Base-by-base conservation (phyloP, 2,888 invertebrate genomes). In the Xestoiulus laeticollis region DNA sequence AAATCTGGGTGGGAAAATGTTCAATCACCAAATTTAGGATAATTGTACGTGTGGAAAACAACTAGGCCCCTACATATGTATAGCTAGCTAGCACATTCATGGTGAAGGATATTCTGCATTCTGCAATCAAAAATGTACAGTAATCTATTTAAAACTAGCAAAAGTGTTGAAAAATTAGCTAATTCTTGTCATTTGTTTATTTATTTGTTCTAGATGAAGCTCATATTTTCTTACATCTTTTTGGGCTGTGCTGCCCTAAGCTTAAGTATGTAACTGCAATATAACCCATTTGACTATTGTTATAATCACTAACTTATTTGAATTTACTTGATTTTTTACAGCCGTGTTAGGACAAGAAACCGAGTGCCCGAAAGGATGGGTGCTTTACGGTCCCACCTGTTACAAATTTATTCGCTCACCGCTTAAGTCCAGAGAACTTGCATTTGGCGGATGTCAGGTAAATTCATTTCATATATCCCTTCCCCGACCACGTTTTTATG, bases 391-490 rank as follows among this genome's bases (percentile, higher is more conserved):
- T 89, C 95, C 95, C 89, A 95, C 95, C 0, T 99, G 98, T 92
- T 98, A 97, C 91, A 95, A 96, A 87, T 98, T 98, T 91, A 96
- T 96, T 3, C 96, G 96, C 91, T 97, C 97, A 6, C 98, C 98
- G 0, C 94, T 95, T 90, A 95, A 95, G 88, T 95, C 94, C 82
- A 94, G 95, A 91, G 95, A 94, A 90, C 97, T 97, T 90, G 97
- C 98, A 0, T 94, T 95, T 90, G 94, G 94, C 90, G 96, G 96
- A 90, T 98, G 98, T 91, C 95, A 94, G 91, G 92, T 92, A 87
- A 89, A 88, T 87, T 22, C 12, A 3, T 38, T 19, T 33, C 53
- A 48, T 68, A 44, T 30, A 87, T 38, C 32, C 88, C 30, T 30
- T 85, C 68, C 85, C 38, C 48, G 16, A 68, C 85, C 33, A 16